Conservation (phyloP, 2,113 vertebrate species). For the Nibea albiflora region DNA sequence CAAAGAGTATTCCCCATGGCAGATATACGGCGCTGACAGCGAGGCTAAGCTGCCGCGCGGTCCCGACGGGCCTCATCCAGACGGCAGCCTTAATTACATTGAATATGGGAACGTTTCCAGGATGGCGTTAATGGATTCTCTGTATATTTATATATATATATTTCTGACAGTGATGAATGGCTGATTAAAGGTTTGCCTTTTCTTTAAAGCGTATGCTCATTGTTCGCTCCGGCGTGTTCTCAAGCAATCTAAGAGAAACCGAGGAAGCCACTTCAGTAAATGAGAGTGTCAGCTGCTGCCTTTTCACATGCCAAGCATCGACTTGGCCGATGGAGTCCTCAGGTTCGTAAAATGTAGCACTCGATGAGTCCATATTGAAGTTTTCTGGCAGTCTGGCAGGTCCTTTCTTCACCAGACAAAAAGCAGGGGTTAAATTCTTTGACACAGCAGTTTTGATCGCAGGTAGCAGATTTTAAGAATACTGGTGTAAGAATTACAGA, state of each 20-base stretch:
- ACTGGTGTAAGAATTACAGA: background rate
- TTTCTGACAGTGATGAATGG: slow-evolving; percentile 21
- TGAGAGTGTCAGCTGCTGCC: background rate
- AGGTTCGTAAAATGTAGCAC: background rate
- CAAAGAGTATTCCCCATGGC: background rate
- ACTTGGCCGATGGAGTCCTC: background rate
- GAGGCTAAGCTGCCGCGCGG: background rate
- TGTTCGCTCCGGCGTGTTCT: background rate
- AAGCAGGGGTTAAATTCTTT: background rate
- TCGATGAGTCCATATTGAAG: too few species aligned
- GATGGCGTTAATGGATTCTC: slow-evolving; percentile 1
- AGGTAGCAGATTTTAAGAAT: slow-evolving; percentile 22
- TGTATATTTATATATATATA: background rate
- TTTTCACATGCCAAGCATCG: background rate
- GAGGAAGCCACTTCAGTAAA: slow-evolving; percentile 34
- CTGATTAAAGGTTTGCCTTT: slow-evolving; percentile 19
- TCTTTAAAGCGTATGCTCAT: slow-evolving; percentile 1
- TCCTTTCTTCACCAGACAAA: background rate
- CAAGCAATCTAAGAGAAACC: background rate
- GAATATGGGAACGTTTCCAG: slow-evolving; percentile 38
- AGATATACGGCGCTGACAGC: background rate
- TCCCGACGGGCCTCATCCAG: background rate
- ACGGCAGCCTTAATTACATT: slow-evolving; percentile 24
- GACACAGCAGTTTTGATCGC: slow-evolving; percentile 3
- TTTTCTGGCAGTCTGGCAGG: background rate